Conservation (phyloP, 2,113 vertebrate genomes). For the Panthera uncia region DNA sequence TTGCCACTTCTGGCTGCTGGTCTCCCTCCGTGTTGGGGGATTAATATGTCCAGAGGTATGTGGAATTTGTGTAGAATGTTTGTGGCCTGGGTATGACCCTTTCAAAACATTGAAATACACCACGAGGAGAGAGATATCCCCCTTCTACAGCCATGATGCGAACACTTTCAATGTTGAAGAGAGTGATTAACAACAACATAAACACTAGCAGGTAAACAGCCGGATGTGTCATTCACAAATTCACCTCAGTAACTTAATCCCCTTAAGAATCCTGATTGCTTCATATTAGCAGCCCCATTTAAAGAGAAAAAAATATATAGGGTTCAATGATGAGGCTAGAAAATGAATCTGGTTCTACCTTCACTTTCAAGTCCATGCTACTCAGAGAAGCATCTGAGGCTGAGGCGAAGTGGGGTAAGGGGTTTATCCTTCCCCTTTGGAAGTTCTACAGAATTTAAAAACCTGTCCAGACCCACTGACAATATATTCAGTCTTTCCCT, state of each 20-base stretch:
- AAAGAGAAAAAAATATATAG: neutral
- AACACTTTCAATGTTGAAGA: neutral
- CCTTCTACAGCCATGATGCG: neutral
- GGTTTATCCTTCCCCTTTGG: neutral
- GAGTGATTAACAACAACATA: neutral
- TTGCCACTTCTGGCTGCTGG: neutral
- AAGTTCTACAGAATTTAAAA: neutral
- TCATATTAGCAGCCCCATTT: neutral
- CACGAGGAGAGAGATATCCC: neutral
- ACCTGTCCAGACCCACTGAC: neutral
- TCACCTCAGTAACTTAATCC: neutral
- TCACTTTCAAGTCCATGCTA: neutral
- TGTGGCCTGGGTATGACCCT: neutral
- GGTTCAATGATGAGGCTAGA: neutral
- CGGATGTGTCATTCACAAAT: neutral
- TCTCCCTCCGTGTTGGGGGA: neutral
- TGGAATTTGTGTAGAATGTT: fast-evolving
- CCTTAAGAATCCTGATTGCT: neutral
- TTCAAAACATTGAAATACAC: neutral
- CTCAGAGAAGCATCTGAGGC: neutral
- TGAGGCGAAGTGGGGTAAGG: fast-evolving
- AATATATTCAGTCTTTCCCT: neutral
- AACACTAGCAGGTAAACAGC: neutral
- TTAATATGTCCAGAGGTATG: neutral
- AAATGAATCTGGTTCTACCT: neutral